These are phyloP conservation scores for Caenorhabditis latens DNA, from an alignment of 1,140 invertebrate species.

Conservation along the genomic window DNA sequence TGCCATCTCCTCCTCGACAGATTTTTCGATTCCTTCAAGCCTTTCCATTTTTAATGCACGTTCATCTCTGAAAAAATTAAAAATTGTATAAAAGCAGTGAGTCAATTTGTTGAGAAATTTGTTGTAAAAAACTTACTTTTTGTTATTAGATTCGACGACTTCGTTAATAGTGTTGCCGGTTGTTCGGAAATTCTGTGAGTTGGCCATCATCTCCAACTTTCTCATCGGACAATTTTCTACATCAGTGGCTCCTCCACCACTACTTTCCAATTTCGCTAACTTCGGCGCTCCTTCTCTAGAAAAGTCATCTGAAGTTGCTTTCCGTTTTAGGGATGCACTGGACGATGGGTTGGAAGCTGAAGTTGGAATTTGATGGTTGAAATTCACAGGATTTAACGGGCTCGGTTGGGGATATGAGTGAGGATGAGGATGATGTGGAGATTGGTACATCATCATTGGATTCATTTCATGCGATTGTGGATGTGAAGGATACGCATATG, in stretches of 20 bases:
- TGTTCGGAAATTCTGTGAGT: constrained; percentile 1
- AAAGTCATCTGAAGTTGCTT: constrained; percentile 5
- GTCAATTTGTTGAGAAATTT: neutral
- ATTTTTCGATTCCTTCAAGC: constrained; percentile 24
- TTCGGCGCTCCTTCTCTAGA: neutral
- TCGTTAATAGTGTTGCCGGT: constrained; percentile 10
- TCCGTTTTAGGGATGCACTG: constrained; percentile 1
- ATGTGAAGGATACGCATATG: no score
- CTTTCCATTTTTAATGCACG: constrained; percentile 21
- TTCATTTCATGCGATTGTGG: neutral
- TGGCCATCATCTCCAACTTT: constrained; percentile 39
- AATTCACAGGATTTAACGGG: neutral
- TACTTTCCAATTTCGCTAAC: neutral
- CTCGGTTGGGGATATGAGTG: neutral
- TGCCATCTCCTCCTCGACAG: constrained; percentile 23
- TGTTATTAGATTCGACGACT: constrained; percentile 15
- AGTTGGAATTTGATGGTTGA: constrained; percentile 30
- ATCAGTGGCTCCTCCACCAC: neutral
- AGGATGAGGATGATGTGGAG: neutral
- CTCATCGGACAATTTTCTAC: constrained; percentile 1
- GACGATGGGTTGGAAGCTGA: neutral
- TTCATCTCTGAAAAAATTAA: constrained; percentile 13
- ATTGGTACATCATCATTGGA: neutral
- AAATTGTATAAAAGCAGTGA: neutral
- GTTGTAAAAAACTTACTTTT: neutral